phyloP scores from a whole-genome alignment of 2,888 invertebrate genomes.

The Torymus auratus region DNA sequence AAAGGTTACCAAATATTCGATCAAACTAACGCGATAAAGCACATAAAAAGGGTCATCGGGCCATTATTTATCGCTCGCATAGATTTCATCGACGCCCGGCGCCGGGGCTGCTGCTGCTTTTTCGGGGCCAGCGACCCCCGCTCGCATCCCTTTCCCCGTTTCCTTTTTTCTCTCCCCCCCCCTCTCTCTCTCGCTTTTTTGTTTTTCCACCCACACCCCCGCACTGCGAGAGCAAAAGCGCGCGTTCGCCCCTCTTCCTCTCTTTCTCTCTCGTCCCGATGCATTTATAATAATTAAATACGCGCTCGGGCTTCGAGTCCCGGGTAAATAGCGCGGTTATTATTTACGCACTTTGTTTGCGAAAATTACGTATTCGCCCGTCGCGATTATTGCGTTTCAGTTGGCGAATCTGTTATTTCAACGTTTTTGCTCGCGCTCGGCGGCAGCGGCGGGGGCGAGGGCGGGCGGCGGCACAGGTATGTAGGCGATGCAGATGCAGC shows the following conservation, averaged over 20 bases:
- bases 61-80: constrained; percentile 58
- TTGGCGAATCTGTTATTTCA: constrained; percentile 74
- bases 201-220: not conserved
- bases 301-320: constrained; percentile 40
- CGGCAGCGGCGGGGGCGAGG: constrained; percentile 60
- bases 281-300: constrained; percentile 61
- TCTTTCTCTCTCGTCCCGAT: constrained; percentile 24
- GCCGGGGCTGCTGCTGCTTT: constrained; percentile 17
- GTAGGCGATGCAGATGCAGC: constrained; percentile 48
- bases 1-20: constrained; percentile 59
- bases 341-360: constrained; percentile 76
- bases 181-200: not conserved
- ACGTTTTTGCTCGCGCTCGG: constrained; percentile 70
- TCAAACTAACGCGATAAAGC: constrained; percentile 60
- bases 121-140: constrained; percentile 23
- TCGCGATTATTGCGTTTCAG: constrained; percentile 75
- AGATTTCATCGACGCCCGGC: constrained; percentile 47
- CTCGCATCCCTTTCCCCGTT: not conserved
- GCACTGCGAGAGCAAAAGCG: not conserved
- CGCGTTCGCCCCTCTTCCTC: not conserved
- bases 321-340: constrained; percentile 75
- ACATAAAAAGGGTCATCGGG: constrained; percentile 55
- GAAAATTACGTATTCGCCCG: constrained; percentile 76
- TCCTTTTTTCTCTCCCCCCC: constrained; percentile 27
- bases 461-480: constrained; percentile 59